Conservation (phyloP, 1,140 invertebrate species). For the Thereuonema tuberculata region DNA sequence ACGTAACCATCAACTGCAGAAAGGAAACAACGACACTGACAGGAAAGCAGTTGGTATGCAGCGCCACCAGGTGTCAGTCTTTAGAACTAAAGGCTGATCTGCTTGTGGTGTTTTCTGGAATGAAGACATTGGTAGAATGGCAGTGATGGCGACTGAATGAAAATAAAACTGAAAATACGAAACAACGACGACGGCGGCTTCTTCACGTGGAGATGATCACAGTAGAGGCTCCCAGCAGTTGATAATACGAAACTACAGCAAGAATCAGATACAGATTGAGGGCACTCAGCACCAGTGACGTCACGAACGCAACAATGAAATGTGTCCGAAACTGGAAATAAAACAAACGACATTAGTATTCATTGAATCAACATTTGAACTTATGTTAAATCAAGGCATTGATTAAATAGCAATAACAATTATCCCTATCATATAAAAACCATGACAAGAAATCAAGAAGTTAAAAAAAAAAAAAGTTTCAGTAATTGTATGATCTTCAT, state of each 20-base stretch:
- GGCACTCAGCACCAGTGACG: background rate
- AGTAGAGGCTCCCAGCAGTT: background rate
- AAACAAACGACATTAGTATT: background rate
- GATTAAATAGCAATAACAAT: too few relatives aligned
- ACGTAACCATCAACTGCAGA: too few relatives aligned
- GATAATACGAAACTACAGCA: slow-evolving; percentile 2
- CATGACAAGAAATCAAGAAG: too few relatives aligned
- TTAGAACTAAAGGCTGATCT: background rate
- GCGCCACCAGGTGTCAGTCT: too few relatives aligned
- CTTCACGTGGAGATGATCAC: background rate
- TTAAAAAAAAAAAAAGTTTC: too few relatives aligned
- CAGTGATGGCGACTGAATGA: background rate
- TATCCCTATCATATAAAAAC: too few relatives aligned
- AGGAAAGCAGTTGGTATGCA: too few relatives aligned
- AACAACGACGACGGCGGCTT: too few relatives aligned
- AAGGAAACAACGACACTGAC: too few relatives aligned
- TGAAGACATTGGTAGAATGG: background rate
- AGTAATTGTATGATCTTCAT: too few relatives aligned
- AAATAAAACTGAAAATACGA: background rate
- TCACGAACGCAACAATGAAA: background rate
- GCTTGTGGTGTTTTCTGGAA: background rate
- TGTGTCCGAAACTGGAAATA: background rate
- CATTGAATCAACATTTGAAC: too few relatives aligned
- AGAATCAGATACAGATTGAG: slow-evolving; percentile 4
- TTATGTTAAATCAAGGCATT: too few relatives aligned